Base-by-base conservation (phyloP, 2,113 vertebrate genomes). In the Ancistrus triradiatus region DNA sequence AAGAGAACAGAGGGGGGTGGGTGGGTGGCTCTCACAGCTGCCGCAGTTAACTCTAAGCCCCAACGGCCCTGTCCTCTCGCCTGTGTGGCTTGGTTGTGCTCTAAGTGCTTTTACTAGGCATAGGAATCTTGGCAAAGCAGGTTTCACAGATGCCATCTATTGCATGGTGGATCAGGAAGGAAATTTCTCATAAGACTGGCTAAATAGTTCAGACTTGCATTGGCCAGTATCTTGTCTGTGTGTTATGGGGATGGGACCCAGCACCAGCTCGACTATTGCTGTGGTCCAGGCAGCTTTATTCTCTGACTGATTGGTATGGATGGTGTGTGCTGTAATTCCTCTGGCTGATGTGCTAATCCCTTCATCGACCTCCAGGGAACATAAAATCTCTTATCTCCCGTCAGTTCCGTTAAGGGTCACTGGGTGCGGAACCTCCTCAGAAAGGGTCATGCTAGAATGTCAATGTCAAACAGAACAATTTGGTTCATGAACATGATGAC, bases 61-160 rank as follows among this genome's bases (percentile, higher is more conserved):
- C 18, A 4, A 3, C 40, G 3, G 46, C 49, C 8, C 53, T 8
- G 43, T 19, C 69, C 53, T 33, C 55, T 65, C 63, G 67, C 70
- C 52, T 53, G 51, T 53, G 40, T 60, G 56, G 13, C 37, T 1
- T 31, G 40, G 38, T 35, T 28, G 47, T 24, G 14, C n/a, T 3
- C 27, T 60, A 4, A 28, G 9, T 25, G 7, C 3, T 28, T 51
- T 27, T 27, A n/a, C 49, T 27, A 51, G 57, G 69, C 11, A 0
- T 50, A 43, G 44, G 52, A 77, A 72, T 77, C 67, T 75, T 82
- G 78, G 78, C 83, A 48, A 40, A 74, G 72, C 60, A 58, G 65
- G 24, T 17, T 1, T 52, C 66, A 50, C 79, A 83, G 78, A 82
- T 85, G 82, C 77, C 70, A 73, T 71, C 59, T 56, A 78, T 80